Evolutionary conservation across 2,888 invertebrate genomes (phyloP), one percentile per base, ranked within the genome.

Genomic region (Trissonchulus latispiculum): DNA sequence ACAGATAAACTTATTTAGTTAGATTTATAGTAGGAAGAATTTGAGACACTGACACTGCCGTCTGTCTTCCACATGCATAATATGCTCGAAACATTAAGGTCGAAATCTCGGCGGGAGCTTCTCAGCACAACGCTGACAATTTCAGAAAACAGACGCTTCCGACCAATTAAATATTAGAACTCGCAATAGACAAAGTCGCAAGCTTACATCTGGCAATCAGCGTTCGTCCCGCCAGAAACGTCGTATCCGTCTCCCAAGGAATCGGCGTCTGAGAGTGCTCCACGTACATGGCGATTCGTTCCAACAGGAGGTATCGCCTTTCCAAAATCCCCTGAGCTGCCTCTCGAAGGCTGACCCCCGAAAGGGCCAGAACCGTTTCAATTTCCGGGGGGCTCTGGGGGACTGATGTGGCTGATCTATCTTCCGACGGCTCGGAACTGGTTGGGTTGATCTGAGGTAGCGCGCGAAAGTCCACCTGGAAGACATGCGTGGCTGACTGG

Each of bases 151-250:
- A n/a, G n/a, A n/a, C n/a, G n/a, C n/a, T n/a, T n/a, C n/a, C n/a
- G n/a, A n/a, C n/a, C n/a, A n/a, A n/a, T n/a, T n/a, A n/a, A n/a
- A n/a, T n/a, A n/a, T n/a, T n/a, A n/a, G n/a, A n/a, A n/a, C n/a
- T n/a, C n/a, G n/a, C n/a, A n/a, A n/a, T n/a, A n/a, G n/a, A n/a
- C n/a, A n/a, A n/a, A n/a, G n/a, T n/a, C n/a, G n/a, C n/a, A n/a
- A n/a, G n/a, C n/a, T n/a, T 82, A 89, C 89, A 87, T 86, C 86
- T 87, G 79, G 90, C 87, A 80, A 87, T 85, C 74, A 90, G 86
- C 78, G 88, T 88, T 80, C 88, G 88, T 1, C 90, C 89, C 61
- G 89, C 89, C 28, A 90, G 86, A 80, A 86, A 87, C 68, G 87
- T 87, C 28, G 89, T 88, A 80, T 90, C 89, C 48, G 82, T 81